A percentile compares a stretch with the other conserved stretches of the same genome.
Conservation (phyloP, 2,113 vertebrate species). For the Pedionomus torquatus region DNA sequence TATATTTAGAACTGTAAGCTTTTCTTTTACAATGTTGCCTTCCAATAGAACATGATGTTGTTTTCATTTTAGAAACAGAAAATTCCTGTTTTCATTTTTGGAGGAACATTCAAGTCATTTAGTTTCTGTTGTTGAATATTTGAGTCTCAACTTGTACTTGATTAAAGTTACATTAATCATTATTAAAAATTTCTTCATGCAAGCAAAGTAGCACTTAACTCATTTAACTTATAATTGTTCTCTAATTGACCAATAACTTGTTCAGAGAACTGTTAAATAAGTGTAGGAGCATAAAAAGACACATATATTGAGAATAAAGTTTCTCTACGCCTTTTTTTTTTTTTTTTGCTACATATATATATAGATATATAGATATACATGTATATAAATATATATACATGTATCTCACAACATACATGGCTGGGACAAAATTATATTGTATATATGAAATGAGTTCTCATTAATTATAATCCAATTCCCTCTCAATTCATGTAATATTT, state of each 20-base stretch:
- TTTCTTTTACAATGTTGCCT: not conserved
- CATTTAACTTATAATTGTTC: conserved; percentile 62
- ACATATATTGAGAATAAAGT: not conserved
- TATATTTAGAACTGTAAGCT: not conserved
- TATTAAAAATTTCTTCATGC: conserved; percentile 67
- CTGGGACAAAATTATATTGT: not conserved
- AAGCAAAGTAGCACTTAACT: conserved; percentile 67
- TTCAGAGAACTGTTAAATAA: conserved; percentile 59
- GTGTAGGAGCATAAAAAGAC: conserved; percentile 23
- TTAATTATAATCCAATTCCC: not conserved
- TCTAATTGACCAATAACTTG: conserved; percentile 66
- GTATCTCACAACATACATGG: not conserved
- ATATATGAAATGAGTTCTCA: not conserved
- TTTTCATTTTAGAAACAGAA: not conserved
- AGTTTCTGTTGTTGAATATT: not conserved
- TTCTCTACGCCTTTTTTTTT: not conserved
- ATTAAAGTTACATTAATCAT: conserved; percentile 73
- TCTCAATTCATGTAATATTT: not conserved
- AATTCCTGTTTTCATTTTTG: not conserved
- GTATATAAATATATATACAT: not conserved
- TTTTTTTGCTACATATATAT: not conserved
- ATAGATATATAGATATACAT: not conserved
- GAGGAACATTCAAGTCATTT: not conserved
- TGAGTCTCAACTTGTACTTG: conserved; percentile 37
- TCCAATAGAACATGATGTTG: not conserved